These are phyloP conservation scores for Drosophila rellima DNA, from an alignment of 2,888 invertebrate genomes.

Conservation along the genomic window DNA sequence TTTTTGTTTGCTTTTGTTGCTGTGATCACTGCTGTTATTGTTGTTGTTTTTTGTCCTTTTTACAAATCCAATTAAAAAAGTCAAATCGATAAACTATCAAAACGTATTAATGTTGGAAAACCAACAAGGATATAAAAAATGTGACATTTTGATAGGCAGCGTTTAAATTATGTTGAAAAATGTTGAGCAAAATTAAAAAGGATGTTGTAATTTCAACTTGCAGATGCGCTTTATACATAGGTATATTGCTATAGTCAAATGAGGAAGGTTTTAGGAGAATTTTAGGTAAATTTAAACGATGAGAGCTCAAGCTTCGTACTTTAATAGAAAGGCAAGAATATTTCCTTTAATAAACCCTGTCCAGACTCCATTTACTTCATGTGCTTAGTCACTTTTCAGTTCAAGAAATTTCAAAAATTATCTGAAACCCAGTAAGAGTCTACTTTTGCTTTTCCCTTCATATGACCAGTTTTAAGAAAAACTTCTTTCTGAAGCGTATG, in stretches of 20 bases:
- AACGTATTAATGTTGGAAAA: conserved; percentile 43
- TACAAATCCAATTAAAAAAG: conserved; percentile 61
- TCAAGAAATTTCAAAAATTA: too few species aligned
- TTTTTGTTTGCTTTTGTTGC: conserved; percentile 13
- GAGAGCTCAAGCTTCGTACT: too few species aligned
- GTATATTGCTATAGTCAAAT: background rate
- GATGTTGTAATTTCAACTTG: background rate
- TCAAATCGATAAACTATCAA: conserved; percentile 60
- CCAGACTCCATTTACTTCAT: too few species aligned
- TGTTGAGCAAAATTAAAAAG: background rate
- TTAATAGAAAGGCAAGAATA: too few species aligned
- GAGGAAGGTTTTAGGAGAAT: too few species aligned
- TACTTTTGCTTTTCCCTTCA: too few species aligned
- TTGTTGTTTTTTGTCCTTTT: conserved; percentile 20
- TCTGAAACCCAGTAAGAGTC: too few species aligned
- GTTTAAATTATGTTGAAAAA: conserved; percentile 14
- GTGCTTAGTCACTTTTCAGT: too few species aligned
- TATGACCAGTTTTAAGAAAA: background rate
- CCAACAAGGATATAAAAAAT: conserved; percentile 5
- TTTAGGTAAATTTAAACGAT: too few species aligned
- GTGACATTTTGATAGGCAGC: conserved; percentile 56
- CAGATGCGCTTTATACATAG: conserved; percentile 12
- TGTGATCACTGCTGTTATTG: background rate
- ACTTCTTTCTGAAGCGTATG: background rate
- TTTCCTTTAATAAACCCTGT: too few species aligned